Evolutionary conservation across 2,113 vertebrate genomes (phyloP).

Genomic region (Hippocampus zosterae): DNA sequence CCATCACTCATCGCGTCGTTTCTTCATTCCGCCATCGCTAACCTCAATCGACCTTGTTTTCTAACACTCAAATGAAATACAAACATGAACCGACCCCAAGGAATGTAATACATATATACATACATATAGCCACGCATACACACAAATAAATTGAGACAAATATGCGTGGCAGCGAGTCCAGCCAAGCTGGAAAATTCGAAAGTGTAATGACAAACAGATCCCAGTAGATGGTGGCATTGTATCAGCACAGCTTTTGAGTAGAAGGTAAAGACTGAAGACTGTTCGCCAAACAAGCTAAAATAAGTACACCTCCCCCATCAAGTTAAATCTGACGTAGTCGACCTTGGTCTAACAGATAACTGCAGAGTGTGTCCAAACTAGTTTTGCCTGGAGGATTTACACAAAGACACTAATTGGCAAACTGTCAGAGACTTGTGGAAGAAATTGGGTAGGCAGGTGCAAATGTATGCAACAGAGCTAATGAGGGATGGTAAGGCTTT

Average conservation of each 20-base stretch:
- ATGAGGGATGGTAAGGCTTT: slow-evolving; percentile 52
- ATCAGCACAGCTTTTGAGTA: too few relatives aligned
- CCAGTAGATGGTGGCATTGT: too few relatives aligned
- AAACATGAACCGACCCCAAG: background rate
- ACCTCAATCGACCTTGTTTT: background rate
- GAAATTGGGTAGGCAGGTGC: slow-evolving; percentile 45
- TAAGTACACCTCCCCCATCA: background rate
- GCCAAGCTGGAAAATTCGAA: too few relatives aligned
- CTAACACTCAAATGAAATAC: background rate
- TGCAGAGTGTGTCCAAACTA: background rate
- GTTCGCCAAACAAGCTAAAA: background rate
- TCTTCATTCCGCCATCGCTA: slow-evolving; percentile 10
- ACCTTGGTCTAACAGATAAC: background rate
- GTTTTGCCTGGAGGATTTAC: slow-evolving; percentile 20
- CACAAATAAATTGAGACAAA: too few relatives aligned
- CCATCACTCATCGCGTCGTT: slow-evolving; percentile 8
- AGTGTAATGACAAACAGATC: background rate
- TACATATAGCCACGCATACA: too few relatives aligned
- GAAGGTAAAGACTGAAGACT: too few relatives aligned
- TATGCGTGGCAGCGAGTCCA: too few relatives aligned
- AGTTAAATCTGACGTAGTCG: background rate
- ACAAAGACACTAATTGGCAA: slow-evolving; percentile 46
- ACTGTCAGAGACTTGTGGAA: slow-evolving; percentile 40
- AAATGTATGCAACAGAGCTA: slow-evolving; percentile 42
- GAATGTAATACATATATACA: too few relatives aligned